Base-by-base conservation (phyloP, 2,888 invertebrate genomes). In the Nowickia ferox region DNA sequence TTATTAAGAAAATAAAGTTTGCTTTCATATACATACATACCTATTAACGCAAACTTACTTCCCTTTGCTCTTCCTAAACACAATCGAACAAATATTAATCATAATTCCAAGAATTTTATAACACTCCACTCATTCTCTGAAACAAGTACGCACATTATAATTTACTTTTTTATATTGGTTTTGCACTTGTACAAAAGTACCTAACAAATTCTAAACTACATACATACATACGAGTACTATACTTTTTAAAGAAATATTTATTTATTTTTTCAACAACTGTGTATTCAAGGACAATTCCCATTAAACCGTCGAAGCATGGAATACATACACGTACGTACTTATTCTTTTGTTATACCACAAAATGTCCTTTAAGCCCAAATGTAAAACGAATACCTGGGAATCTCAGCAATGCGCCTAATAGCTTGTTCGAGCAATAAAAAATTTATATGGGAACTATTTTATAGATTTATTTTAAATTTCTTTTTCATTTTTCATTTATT, bases 271-370 rank as follows among this genome's bases (percentile, higher is more conserved):
- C 8, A 76, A 66, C 86, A 86, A 78, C 63, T 86, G 86, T 51
- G 84, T 42, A 30, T 46, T 46, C 69, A 86, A 86, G 86, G 86
- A 77, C 84, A 81, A 61, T 86, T 86, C 86, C 77, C 86, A 86
- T 68, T 74, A 10, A 69, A 51, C 38, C 38, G 66, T 57, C 11
- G 9, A 17, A 53, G 40, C 55, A 13, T n/a, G 40, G 10, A 30
- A 46, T 9, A 13, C 22, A 19, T 19, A 11, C 55, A 22, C 15
- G 22, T 4, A 13, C 40, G 3, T 15, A 46, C 19, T 44, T 65
- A 53, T 44, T 63, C 44, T 11, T 30, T 55, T 38, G 42, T 19
- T n/a, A n/a, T 30, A 59, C 30, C 6, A 30, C 0, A 48, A 59
- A 57, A 69, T 11, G 61, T 65, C 48, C 42, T 22, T 42, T 30